These are phyloP conservation scores for Meiosimyza decipiens DNA, from an alignment of 2,888 invertebrate species.

Conservation along the genomic window DNA sequence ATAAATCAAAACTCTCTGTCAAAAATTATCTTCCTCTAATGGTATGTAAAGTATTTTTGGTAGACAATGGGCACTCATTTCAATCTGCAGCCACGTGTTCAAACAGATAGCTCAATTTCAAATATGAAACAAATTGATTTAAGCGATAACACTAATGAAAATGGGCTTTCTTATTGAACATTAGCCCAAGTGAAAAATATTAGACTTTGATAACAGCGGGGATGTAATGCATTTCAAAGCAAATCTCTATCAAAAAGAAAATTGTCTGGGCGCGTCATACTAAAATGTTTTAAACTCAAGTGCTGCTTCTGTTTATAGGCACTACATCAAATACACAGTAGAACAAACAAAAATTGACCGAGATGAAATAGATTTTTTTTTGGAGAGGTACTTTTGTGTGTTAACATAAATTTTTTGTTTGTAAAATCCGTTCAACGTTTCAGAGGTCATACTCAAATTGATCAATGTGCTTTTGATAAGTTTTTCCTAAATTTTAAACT, in stretches of 20 bases:
- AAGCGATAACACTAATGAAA: constrained; percentile 62
- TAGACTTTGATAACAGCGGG: background rate
- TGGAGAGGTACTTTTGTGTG: too few species aligned
- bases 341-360: background rate
- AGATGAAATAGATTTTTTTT: background rate
- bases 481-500: too few species aligned
- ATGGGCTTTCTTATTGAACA: constrained; percentile 62
- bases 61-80: background rate
- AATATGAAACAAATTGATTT: constrained; percentile 42
- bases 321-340: background rate
- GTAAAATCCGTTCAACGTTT: too few species aligned
- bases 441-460: too few species aligned
- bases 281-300: constrained; percentile 50
- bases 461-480: too few species aligned
- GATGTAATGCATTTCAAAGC: background rate
- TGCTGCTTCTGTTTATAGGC: constrained; percentile 58
- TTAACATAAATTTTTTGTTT: too few species aligned
- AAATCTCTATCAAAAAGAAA: constrained; percentile 4
- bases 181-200: constrained; percentile 60
- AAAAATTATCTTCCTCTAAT: too few species aligned
- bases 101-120: constrained; percentile 5
- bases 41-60: background rate
- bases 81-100: constrained; percentile 35
- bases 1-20: too few species aligned
- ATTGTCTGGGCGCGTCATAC: background rate